Evolutionary conservation across 2,888 invertebrate genomes (phyloP).

Genomic region (Cheilosia scutellata): DNA sequence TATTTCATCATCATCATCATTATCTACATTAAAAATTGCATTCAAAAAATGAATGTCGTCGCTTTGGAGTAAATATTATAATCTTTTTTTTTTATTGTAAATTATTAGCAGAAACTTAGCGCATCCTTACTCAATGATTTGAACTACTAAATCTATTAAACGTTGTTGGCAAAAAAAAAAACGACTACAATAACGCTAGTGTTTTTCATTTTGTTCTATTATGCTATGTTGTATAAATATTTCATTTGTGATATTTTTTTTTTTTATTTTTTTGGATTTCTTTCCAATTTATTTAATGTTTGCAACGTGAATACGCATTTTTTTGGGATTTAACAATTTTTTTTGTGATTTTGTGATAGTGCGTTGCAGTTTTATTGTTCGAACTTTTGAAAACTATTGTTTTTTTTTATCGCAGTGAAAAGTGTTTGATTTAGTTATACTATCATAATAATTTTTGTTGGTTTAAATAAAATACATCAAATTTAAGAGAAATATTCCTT

Average conservation of each 20-base stretch:
- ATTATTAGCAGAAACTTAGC: conserved; percentile 75
- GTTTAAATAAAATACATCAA: conserved; percentile 55
- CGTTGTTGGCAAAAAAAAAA: conserved; percentile 27
- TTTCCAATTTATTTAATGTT: conserved; percentile 45
- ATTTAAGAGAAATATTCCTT: conserved; percentile 42
- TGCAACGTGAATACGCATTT: conserved; percentile 59
- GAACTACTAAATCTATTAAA: conserved; percentile 65
- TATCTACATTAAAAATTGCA: conserved; percentile 51
- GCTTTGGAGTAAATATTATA: conserved; percentile 28
- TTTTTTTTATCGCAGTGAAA: conserved; percentile 53
- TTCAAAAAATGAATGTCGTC: conserved; percentile 60
- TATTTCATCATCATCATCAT: conserved; percentile 36
- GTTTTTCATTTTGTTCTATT: conserved; percentile 42
- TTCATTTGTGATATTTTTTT: conserved; percentile 24
- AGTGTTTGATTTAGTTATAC: conserved; percentile 36
- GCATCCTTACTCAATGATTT: conserved; percentile 63
- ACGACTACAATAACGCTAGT: conserved; percentile 48
- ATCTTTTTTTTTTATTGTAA: conserved; percentile 19
- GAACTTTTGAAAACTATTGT: conserved; percentile 23
- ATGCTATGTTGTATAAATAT: conserved; percentile 43
- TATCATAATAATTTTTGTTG: conserved; percentile 17
- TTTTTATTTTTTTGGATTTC: conserved; percentile 34
- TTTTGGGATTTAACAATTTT: background rate
- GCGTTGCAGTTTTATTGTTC: conserved; percentile 61
- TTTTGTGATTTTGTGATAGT: conserved; percentile 65